These are phyloP conservation scores for Carduelis carduelis DNA, from an alignment of 2,797 vertebrate genomes.

Conservation along the genomic window DNA sequence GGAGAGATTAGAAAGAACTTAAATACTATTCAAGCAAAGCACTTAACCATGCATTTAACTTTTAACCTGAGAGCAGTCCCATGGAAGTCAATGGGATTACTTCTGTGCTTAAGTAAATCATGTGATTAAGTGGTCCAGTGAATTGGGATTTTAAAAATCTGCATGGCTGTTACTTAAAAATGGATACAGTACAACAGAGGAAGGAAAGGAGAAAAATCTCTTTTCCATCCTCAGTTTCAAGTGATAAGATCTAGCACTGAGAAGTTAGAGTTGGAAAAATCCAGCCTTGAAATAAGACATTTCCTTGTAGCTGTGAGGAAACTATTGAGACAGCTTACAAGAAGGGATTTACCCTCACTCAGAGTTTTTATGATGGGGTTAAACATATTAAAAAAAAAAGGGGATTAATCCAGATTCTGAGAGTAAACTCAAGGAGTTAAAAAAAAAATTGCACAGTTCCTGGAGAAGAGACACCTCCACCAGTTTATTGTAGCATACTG, in stretches of 20 bases:
- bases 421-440: background rate
- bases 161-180: background rate
- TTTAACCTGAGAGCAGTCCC: slow-evolving; percentile 5
- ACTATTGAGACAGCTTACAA: background rate
- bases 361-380: background rate
- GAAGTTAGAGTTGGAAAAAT: slow-evolving; percentile 23
- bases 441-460: background rate
- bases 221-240: slow-evolving; percentile 12
- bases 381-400: background rate
- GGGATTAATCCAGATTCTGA: background rate
- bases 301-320: slow-evolving; percentile 18
- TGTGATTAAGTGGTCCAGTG: background rate
- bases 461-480: background rate
- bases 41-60: slow-evolving; percentile 14
- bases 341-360: background rate
- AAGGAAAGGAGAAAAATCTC: slow-evolving; percentile 6
- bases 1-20: slow-evolving; percentile 4
- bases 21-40: background rate
- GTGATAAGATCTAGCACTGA: background rate
- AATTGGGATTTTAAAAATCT: slow-evolving; percentile 31
- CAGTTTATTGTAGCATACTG: background rate
- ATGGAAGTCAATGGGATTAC: background rate
- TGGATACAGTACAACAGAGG: background rate
- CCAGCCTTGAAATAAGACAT: slow-evolving; percentile 37
- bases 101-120: background rate